phyloP scores from a whole-genome alignment of 2,797 vertebrate genomes.

The Myotis myotis region DNA sequence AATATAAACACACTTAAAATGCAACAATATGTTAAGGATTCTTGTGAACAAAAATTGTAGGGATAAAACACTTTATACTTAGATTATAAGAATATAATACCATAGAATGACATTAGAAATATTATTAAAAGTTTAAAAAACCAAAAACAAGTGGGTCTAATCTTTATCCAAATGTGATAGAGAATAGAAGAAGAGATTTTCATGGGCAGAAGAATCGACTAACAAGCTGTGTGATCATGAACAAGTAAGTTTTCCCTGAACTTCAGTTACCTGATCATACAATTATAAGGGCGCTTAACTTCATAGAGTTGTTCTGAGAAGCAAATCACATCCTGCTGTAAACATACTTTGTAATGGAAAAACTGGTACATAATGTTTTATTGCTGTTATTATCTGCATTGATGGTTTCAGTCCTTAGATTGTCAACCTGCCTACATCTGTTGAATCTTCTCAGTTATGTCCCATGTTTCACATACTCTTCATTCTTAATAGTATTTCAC shows the following conservation, averaged over 20 bases:
- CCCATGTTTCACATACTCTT: neutral
- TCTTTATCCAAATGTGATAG: neutral
- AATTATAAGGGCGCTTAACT: neutral
- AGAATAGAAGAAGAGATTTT: neutral
- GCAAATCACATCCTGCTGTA: neutral
- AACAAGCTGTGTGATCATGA: neutral
- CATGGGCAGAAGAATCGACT: neutral
- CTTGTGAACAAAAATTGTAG: neutral
- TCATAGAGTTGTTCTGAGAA: neutral
- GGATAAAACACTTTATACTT: neutral
- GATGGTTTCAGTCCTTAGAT: neutral
- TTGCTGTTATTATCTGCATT: neutral
- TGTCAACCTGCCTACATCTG: neutral
- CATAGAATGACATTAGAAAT: neutral
- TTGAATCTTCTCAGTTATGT: neutral
- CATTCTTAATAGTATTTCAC: constrained; percentile 52
- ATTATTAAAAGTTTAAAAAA: neutral
- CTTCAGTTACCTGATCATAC: neutral
- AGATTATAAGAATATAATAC: neutral
- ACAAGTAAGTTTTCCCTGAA: neutral
- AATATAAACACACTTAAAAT: neutral
- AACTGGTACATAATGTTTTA: neutral
- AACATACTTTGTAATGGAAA: neutral
- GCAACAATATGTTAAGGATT: neutral
- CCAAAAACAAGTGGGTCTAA: neutral